Percentiles rank a stretch among this genome's conserved stretches.
These are phyloP conservation scores for Exephanes ischioxanthus DNA, from an alignment of 2,888 invertebrate species.

Conservation along the genomic window DNA sequence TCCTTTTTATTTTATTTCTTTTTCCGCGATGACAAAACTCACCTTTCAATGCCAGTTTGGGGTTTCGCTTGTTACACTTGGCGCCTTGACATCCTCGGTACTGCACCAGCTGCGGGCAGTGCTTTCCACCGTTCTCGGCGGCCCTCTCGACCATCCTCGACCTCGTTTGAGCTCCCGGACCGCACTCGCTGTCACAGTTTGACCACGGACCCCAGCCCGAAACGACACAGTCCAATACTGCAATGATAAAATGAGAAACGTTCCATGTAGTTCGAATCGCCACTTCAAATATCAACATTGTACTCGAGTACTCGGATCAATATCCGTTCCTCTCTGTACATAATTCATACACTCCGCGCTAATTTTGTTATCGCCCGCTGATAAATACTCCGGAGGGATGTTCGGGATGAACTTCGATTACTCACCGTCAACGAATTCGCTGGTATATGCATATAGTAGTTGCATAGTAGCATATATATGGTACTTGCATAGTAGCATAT, in stretches of 20 bases:
- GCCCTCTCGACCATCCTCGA: conserved; percentile 89
- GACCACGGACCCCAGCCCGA: conserved; percentile 95
- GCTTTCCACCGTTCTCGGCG: conserved; percentile 92
- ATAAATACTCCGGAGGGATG: not conserved
- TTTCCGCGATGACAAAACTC: conserved; percentile 73
- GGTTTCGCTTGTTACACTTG: conserved; percentile 90
- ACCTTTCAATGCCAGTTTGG: conserved; percentile 91
- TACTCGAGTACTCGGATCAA: not conserved
- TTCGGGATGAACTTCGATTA: not conserved
- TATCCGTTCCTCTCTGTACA: not conserved
- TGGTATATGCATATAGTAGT: too few relatives aligned
- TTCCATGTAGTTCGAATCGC: not conserved
- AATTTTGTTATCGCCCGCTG: not conserved
- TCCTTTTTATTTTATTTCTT: not conserved
- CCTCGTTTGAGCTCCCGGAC: conserved; percentile 93
- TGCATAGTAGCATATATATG: too few relatives aligned
- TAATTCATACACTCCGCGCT: not conserved
- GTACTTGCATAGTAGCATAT: too few relatives aligned
- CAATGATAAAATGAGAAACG: conserved; percentile 77
- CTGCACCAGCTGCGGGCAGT: conserved; percentile 92
- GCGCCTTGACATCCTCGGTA: conserved; percentile 93
- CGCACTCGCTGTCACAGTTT: conserved; percentile 92
- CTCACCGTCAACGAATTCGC: conserved; percentile 24
- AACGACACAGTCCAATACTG: conserved; percentile 94
- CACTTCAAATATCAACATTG: not conserved